Conservation (phyloP, 2,888 invertebrate genomes). For the Scaeva pyrastri region DNA sequence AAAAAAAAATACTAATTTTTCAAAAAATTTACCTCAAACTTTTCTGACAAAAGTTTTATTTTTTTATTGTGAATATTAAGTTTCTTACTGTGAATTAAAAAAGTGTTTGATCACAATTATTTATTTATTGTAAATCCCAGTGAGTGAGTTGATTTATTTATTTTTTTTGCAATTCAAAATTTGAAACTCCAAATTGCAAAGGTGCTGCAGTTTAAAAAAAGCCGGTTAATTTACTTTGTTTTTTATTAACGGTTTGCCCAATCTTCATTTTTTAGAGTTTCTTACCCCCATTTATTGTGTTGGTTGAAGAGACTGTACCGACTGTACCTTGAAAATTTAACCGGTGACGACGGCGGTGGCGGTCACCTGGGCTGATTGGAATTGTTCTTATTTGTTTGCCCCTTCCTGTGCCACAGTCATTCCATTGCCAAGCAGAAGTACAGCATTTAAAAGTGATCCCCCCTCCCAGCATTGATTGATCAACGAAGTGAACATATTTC, state of each 20-base stretch:
- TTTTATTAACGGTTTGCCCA: slow-evolving; percentile 22
- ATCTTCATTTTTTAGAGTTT: not conserved
- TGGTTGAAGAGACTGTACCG: slow-evolving; percentile 40
- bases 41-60: slow-evolving; percentile 55
- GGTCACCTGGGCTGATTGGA: slow-evolving; percentile 25
- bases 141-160: slow-evolving; percentile 40
- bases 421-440: not conserved
- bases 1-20: not conserved
- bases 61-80: slow-evolving; percentile 19
- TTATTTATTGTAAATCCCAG: slow-evolving; percentile 17
- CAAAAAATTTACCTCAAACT: not conserved
- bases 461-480: not conserved
- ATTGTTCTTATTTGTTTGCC: slow-evolving; percentile 5
- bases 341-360: not conserved
- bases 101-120: slow-evolving; percentile 26
- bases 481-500: slow-evolving; percentile 3
- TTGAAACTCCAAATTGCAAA: not conserved
- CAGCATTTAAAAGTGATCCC: slow-evolving; percentile 14
- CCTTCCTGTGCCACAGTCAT: not conserved
- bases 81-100: not conserved
- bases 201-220: slow-evolving; percentile 10
- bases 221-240: slow-evolving; percentile 36
- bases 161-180: not conserved
- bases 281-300: slow-evolving; percentile 20
- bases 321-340: slow-evolving; percentile 68